These are phyloP conservation scores for Drosophila suboccidentalis DNA, from an alignment of 2,888 invertebrate species.

Conservation along the genomic window DNA sequence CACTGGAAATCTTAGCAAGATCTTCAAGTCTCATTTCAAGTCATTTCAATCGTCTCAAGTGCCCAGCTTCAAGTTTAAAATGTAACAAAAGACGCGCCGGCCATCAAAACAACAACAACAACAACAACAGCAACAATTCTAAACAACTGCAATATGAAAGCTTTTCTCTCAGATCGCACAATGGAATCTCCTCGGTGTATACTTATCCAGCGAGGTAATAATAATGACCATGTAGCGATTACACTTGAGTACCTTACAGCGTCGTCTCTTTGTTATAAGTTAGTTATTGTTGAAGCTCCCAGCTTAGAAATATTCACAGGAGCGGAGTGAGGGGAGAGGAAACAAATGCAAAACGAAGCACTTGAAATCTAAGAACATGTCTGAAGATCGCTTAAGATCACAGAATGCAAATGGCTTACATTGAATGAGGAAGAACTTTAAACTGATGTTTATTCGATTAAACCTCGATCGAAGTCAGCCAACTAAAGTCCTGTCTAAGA, in stretches of 20 bases:
- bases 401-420: constrained; percentile 6
- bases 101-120: constrained; percentile 35
- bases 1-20: constrained; percentile 37
- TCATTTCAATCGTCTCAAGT: constrained; percentile 70
- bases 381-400: constrained; percentile 21
- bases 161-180: constrained; percentile 63
- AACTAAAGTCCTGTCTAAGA: background rate
- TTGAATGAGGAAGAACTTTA: constrained; percentile 3
- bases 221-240: constrained; percentile 80
- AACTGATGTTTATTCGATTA: background rate
- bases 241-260: constrained; percentile 70
- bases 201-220: constrained; percentile 73
- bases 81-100: constrained; percentile 75
- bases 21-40: constrained; percentile 47
- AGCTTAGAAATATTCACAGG: constrained; percentile 20
- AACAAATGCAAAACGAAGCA: background rate
- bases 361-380: constrained; percentile 14
- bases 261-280: constrained; percentile 42
- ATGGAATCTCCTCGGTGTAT: constrained; percentile 56
- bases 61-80: constrained; percentile 64
- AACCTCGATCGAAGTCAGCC: background rate
- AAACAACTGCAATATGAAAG: constrained; percentile 68
- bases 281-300: constrained; percentile 38
- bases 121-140: constrained; percentile 10
- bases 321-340: background rate